These are phyloP conservation scores for Pomatorhinus ruficollis DNA, from an alignment of 2,113 vertebrate genomes.

Conservation along the genomic window DNA sequence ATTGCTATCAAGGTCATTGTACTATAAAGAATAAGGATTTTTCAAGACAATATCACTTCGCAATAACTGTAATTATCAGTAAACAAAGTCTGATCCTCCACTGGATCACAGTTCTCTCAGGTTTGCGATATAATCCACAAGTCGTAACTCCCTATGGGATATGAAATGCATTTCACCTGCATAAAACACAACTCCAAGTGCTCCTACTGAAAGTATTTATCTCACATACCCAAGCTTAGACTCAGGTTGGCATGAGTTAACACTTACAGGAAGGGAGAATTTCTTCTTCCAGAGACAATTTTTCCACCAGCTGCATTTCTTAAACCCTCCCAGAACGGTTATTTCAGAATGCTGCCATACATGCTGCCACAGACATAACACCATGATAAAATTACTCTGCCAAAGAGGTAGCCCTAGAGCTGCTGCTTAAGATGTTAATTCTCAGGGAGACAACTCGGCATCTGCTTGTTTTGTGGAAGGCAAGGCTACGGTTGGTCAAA, in stretches of 20 bases:
- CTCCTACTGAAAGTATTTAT: neutral
- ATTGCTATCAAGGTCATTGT: neutral
- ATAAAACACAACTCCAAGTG: neutral
- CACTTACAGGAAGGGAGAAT: neutral
- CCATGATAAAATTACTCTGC: neutral
- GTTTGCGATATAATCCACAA: neutral
- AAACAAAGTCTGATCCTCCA: neutral
- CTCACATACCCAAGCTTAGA: neutral
- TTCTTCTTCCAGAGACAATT: neutral
- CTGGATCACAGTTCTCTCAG: neutral
- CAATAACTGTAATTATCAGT: neutral
- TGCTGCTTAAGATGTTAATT: neutral
- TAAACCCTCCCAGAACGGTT: neutral
- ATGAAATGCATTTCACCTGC: neutral
- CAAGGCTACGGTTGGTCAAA: neutral
- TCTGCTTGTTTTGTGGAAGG: neutral
- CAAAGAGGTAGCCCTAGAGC: neutral
- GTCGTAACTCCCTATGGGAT: rapidly evolving
- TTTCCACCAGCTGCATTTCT: neutral
- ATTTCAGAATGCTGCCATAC: neutral
- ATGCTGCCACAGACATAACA: neutral
- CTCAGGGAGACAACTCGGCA: neutral
- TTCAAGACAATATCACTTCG: neutral
- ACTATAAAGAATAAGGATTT: neutral
- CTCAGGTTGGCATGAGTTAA: neutral